Base-by-base conservation (phyloP, 2,888 invertebrate genomes). In the Listrodromus nycthemerus region DNA sequence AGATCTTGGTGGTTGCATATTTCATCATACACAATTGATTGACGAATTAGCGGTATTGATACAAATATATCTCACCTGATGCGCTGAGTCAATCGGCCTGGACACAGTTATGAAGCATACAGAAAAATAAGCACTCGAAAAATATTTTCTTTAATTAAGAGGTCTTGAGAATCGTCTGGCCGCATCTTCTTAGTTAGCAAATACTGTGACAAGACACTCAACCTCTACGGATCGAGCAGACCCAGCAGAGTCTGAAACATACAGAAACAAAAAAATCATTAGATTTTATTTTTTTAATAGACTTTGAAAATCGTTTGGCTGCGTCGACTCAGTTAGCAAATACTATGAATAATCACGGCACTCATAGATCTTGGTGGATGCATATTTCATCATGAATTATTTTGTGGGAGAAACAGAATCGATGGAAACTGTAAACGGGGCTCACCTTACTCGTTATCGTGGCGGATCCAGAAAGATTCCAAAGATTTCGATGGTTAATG, bases 291-390 rank as follows among this genome's bases (percentile, higher is more conserved):
- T 1, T 41, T 33, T 4, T 30, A 30, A 33, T 8, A 33, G 33
- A 7, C 33, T 8, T 33, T 33, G 7, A 33, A 7, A 1, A 33
- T 33, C 0, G 33, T 33, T 33, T 33, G 33, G 33, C 33, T 33
- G 33, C 6, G 21, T 41, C 21, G 7, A 24, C 24, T 89, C 89
- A 89, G 88, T 85, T 89, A 89, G 87, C 89, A 89, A 88, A 89
- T 89, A 89, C 87, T 80, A 52, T 70, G 19, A 69, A 81, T 73
- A 89, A 88, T 89, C 88, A 88, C 58, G 87, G 87, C 89, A 86
- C 13, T 89, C 88, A 88, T 78, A 85, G 88, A 88, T 88, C 87
- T 88, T 88, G 87, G 88, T 88, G 88, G 87, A 82, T 80, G 85
- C 65, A 77, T 74, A 85, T 85, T 83, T 88, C 88, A 88, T 88